Evolutionary conservation across 2,888 invertebrate species (phyloP).

Genomic region (Brachyptera putata): DNA sequence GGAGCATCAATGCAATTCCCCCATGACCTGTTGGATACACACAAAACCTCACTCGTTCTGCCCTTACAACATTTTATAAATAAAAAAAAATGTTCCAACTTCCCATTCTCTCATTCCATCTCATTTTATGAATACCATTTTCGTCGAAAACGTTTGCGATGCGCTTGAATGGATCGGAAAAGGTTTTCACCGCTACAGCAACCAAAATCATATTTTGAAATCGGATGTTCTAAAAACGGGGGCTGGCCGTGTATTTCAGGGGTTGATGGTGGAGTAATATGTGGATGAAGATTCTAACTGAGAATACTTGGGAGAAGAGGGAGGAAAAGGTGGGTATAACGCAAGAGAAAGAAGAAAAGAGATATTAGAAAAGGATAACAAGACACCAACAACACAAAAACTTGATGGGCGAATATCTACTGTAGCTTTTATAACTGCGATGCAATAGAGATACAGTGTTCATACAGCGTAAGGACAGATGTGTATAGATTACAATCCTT

Average conservation of each 20-base stretch:
- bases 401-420: not conserved
- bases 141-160: constrained; percentile 25
- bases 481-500: not conserved
- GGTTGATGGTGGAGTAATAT: constrained; percentile 20
- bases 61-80: constrained; percentile 8
- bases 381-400: not conserved
- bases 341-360: constrained; percentile 8
- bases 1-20: constrained; percentile 23
- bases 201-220: constrained; percentile 30
- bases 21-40: constrained; percentile 26
- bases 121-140: constrained; percentile 30
- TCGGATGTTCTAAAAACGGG: constrained; percentile 24
- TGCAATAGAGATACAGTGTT: not conserved
- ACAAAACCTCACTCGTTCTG: constrained; percentile 20
- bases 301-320: constrained; percentile 16
- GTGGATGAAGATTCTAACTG: constrained; percentile 20
- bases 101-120: constrained; percentile 25
- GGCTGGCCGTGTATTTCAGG: constrained; percentile 15
- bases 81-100: constrained; percentile 27
- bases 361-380: not conserved
- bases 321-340: constrained; percentile 18
- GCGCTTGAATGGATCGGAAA: constrained; percentile 28
- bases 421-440: not conserved
- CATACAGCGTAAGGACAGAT: not conserved
- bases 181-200: constrained; percentile 26